phyloP scores from a whole-genome alignment of 2,113 vertebrate genomes.

The Dinomys branickii region DNA sequence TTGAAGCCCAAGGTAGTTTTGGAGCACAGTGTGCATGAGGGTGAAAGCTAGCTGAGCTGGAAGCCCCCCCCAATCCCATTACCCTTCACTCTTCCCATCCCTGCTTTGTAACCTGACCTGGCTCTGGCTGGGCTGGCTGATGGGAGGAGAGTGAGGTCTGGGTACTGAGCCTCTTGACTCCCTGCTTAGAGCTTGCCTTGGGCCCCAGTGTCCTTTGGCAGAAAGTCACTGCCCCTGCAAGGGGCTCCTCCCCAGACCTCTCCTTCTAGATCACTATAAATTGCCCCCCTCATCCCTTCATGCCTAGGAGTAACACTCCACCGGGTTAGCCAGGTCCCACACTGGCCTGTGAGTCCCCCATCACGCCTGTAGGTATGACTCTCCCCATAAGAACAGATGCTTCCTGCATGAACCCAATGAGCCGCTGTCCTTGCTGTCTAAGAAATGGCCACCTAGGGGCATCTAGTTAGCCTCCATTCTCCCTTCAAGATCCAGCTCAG shows the following conservation, averaged over 20 bases:
- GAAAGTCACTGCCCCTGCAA: background rate
- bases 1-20: background rate
- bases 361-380: background rate
- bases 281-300: background rate
- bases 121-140: background rate
- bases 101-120: background rate
- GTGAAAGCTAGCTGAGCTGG: background rate
- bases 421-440: background rate
- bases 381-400: background rate
- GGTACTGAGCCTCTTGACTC: background rate
- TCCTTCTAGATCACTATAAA: background rate
- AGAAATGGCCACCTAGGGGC: background rate
- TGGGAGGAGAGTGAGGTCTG: background rate
- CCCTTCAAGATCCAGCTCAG: background rate
- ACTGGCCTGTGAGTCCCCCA: rapidly evolving
- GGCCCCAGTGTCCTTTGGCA: background rate
- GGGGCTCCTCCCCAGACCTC: background rate
- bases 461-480: background rate
- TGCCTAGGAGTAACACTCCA: background rate
- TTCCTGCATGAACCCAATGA: too few relatives aligned
- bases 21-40: background rate
- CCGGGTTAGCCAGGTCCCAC: background rate
- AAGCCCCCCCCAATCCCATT: background rate
- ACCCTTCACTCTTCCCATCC: background rate
- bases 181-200: background rate